A percentile compares a stretch with the other conserved stretches of the same genome.
Evolutionary conservation across 2,797 vertebrate species (phyloP).

Genomic region (Schizothorax lantsangensis): DNA sequence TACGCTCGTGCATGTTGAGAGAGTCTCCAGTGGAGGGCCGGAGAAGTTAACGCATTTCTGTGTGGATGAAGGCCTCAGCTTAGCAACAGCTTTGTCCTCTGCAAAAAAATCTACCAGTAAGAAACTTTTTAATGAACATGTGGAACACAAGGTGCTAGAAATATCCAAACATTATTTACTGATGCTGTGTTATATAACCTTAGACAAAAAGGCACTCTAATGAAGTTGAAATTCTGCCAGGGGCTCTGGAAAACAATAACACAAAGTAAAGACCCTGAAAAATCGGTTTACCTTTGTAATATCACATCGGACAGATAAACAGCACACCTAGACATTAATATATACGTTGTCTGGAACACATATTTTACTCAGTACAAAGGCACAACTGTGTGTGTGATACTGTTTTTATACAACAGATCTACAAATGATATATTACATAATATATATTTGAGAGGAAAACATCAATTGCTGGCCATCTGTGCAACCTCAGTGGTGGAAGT

Average conservation of each 20-base stretch:
- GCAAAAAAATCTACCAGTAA: slow-evolving; percentile 80
- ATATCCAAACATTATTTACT: slow-evolving; percentile 76
- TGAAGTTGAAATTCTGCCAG: slow-evolving; percentile 64
- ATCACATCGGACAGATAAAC: neutral
- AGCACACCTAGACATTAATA: neutral
- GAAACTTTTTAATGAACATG: slow-evolving; percentile 79
- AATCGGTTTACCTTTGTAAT: neutral
- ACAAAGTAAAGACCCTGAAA: neutral
- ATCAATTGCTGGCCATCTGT: neutral
- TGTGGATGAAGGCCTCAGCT: slow-evolving; percentile 81
- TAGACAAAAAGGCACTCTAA: slow-evolving; percentile 65
- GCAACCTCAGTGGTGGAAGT: slow-evolving; percentile 6
- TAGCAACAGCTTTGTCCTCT: slow-evolving; percentile 96
- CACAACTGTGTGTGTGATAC: neutral
- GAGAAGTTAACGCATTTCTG: slow-evolving; percentile 87
- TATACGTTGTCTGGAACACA: neutral
- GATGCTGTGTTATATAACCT: slow-evolving; percentile 79
- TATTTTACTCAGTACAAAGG: neutral
- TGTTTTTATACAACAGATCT: neutral
- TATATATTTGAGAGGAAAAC: neutral
- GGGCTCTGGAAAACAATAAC: slow-evolving; percentile 50
- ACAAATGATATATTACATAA: neutral
- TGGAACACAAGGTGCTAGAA: slow-evolving; percentile 76
- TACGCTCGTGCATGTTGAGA: slow-evolving; percentile 75
- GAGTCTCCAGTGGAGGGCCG: slow-evolving; percentile 77